These are phyloP conservation scores for Anolis carolinensis DNA, from an alignment of 2,113 vertebrate species.

Conservation along the genomic window DNA sequence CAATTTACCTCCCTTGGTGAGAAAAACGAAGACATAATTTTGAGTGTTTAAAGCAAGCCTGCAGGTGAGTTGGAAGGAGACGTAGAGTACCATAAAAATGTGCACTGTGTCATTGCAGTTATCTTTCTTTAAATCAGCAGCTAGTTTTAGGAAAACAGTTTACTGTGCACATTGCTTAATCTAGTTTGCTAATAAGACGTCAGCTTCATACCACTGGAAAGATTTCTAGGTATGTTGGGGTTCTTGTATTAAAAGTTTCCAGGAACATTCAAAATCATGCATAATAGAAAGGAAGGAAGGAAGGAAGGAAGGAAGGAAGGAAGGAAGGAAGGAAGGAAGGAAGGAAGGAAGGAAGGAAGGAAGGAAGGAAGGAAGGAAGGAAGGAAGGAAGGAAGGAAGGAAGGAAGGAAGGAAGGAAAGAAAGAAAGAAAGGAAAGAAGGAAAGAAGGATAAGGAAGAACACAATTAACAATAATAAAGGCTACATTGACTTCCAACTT, in stretches of 20 bases:
- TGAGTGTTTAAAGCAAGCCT: neutral
- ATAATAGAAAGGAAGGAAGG: too few species aligned
- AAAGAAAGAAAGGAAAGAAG: too few species aligned
- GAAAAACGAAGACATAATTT: neutral
- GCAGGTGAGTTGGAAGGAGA: neutral
- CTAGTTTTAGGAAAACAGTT: neutral
- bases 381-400: too few species aligned
- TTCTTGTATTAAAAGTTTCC: neutral
- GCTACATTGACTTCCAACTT: too few species aligned
- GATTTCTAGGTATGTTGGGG: neutral
- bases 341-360: too few species aligned
- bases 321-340: too few species aligned
- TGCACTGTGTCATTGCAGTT: neutral
- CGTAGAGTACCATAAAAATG: neutral
- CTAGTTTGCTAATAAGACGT: neutral
- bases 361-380: too few species aligned
- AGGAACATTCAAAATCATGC: too few species aligned
- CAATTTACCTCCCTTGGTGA: neutral
- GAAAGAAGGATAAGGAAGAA: too few species aligned
- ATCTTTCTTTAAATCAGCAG: neutral
- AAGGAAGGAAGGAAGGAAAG: too few species aligned
- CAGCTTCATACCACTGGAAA: neutral
- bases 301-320: too few species aligned
- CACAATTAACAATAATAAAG: too few species aligned
- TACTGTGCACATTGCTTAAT: neutral